A percentile compares a stretch with the other conserved stretches of the same genome.
Evolutionary conservation across 2,797 vertebrate genomes (phyloP).

Genomic region (Sebastes diploproa): DNA sequence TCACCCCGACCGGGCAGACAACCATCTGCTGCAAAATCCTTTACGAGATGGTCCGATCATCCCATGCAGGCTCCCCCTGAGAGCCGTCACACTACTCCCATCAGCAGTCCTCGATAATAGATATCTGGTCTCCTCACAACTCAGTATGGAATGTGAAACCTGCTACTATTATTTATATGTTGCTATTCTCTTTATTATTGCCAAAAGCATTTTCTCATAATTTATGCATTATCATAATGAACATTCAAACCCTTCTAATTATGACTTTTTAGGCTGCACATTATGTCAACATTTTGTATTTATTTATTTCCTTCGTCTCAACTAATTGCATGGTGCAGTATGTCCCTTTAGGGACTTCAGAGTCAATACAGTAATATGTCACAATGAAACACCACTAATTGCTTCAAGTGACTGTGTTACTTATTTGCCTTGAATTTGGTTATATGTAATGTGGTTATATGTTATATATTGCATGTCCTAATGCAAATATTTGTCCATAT

Average conservation of each 20-base stretch:
- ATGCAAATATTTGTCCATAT: too few relatives aligned
- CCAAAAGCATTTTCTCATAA: neutral
- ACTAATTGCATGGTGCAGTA: neutral
- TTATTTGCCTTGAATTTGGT: neutral
- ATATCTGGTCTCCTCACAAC: neutral
- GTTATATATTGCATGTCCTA: too few relatives aligned
- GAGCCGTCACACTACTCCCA: constrained; percentile 20
- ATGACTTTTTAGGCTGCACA: neutral
- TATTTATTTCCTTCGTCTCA: neutral
- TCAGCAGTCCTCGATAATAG: neutral
- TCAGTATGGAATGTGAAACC: neutral
- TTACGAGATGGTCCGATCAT: constrained; percentile 35
- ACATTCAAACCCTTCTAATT: neutral
- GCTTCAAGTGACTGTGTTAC: neutral
- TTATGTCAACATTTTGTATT: neutral
- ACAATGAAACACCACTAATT: neutral
- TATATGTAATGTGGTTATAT: too few relatives aligned
- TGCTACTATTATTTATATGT: neutral
- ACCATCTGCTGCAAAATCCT: constrained; percentile 70
- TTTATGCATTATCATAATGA: neutral
- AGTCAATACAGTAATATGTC: neutral
- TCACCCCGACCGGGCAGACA: constrained; percentile 40
- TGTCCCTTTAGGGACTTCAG: neutral
- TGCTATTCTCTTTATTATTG: neutral
- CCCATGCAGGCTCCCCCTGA: constrained; percentile 15